Evolutionary conservation across 2,113 vertebrate genomes (phyloP).

Genomic region (Mixornis gularis): DNA sequence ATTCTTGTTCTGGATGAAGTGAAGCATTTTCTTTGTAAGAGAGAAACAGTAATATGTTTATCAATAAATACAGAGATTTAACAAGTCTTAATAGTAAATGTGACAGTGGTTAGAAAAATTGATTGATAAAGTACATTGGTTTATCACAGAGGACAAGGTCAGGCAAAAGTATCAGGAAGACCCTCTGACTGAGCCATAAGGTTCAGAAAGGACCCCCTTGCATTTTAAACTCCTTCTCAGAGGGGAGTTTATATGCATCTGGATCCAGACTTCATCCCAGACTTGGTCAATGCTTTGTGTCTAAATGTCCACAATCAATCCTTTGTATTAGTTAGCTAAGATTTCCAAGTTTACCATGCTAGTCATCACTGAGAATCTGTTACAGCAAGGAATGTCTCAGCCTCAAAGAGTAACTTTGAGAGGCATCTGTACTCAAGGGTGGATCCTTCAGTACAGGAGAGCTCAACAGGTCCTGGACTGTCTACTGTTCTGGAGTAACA

Average conservation of each 20-base stretch:
- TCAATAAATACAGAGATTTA: not conserved
- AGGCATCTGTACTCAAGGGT: not conserved
- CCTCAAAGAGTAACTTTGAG: not conserved
- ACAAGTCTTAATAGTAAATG: not conserved
- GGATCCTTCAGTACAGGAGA: not conserved
- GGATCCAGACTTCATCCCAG: not conserved
- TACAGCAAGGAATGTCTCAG: not conserved
- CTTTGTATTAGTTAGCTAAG: not conserved
- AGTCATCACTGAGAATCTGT: not conserved
- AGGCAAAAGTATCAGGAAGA: not conserved
- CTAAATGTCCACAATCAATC: not conserved
- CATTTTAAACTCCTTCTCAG: not conserved
- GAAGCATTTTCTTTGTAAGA: not conserved
- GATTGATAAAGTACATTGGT: not conserved
- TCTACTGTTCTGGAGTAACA: not conserved
- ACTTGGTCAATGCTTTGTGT: not conserved
- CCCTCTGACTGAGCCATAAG: not conserved
- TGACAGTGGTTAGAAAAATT: not conserved
- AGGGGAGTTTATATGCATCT: not conserved
- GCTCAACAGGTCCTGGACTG: not conserved
- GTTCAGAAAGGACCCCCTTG: not conserved
- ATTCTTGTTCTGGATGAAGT: not conserved
- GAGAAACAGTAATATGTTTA: not conserved
- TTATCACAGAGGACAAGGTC: not conserved
- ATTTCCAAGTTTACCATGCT: not conserved